Evolutionary conservation across 2,888 invertebrate genomes (phyloP).

Genomic region (Lampropteryx suffumata): DNA sequence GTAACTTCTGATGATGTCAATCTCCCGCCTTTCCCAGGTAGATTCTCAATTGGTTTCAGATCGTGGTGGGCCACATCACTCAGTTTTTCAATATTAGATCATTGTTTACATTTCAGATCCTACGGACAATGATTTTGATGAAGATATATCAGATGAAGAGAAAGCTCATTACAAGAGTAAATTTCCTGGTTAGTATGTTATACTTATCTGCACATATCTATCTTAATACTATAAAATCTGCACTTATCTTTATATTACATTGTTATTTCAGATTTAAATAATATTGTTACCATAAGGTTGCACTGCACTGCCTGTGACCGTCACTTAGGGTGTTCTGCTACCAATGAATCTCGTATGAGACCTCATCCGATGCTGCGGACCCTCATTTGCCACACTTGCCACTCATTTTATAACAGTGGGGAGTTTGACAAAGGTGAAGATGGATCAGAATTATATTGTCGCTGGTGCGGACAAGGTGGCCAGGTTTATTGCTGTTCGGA

Average conservation of each 20-base stretch:
- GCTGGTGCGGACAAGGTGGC: conserved; percentile 92
- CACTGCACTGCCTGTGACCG: conserved; percentile 90
- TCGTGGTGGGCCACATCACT: not conserved
- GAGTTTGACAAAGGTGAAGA: conserved; percentile 93
- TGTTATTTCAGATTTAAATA: conserved; percentile 77
- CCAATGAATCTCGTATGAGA: conserved; percentile 84
- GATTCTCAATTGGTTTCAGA: not conserved
- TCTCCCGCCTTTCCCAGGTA: conserved; percentile 77
- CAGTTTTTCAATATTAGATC: not conserved
- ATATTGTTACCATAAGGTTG: conserved; percentile 82
- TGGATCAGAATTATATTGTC: conserved; percentile 91
- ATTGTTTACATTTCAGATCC: conserved; percentile 55
- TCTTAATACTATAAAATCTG: too few species aligned
- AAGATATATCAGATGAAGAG: conserved; percentile 79
- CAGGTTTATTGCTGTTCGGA: conserved; percentile 91
- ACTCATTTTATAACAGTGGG: conserved; percentile 90
- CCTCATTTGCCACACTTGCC: conserved; percentile 87
- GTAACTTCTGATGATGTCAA: conserved; percentile 48
- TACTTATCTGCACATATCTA: not conserved
- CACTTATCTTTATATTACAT: too few species aligned
- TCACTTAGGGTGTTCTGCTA: conserved; percentile 88
- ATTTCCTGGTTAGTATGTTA: conserved; percentile 62
- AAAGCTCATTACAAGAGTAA: conserved; percentile 73
- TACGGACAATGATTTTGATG: conserved; percentile 76
- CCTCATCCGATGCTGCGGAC: conserved; percentile 89